Conservation (phyloP, 2,797 vertebrate genomes). For the Macropodus opercularis region DNA sequence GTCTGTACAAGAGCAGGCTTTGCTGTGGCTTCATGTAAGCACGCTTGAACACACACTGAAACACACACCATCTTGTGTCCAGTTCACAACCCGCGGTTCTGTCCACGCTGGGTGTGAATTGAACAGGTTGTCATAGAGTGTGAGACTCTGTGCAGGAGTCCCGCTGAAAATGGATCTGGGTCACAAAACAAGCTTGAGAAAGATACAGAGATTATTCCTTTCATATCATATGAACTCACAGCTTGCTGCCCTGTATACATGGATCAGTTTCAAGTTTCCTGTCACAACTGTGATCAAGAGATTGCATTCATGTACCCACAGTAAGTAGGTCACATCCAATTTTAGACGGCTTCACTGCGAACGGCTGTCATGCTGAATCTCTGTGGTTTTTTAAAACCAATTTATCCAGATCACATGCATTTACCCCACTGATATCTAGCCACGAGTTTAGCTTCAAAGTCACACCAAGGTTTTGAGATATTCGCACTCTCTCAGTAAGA, state of each 20-base stretch:
- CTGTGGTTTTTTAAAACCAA: neutral
- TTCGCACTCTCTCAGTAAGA: too few species aligned
- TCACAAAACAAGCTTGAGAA: slow-evolving; percentile 65
- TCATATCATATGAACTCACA: slow-evolving; percentile 68
- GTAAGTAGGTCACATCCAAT: slow-evolving; percentile 50
- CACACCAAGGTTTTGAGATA: neutral
- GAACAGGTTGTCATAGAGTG: slow-evolving; percentile 73
- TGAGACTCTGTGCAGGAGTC: slow-evolving; percentile 62
- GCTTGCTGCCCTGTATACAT: slow-evolving; percentile 59
- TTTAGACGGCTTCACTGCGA: neutral
- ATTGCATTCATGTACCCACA: slow-evolving; percentile 40
- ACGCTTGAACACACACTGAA: slow-evolving; percentile 17
- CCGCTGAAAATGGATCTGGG: slow-evolving; percentile 81
- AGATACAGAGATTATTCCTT: slow-evolving; percentile 63
- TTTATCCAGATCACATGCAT: neutral
- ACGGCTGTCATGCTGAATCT: neutral
- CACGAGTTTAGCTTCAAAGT: neutral
- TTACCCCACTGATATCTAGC: neutral
- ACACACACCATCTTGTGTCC: slow-evolving; percentile 22
- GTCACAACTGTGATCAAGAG: slow-evolving; percentile 59
- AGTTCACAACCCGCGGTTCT: slow-evolving; percentile 58
- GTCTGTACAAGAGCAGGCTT: slow-evolving; percentile 96
- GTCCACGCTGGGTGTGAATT: slow-evolving; percentile 73
- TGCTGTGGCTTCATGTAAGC: slow-evolving; percentile 98
- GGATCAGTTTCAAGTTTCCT: slow-evolving; percentile 66